phyloP scores from a whole-genome alignment of 2,113 vertebrate species.

The Pagrus major region DNA sequence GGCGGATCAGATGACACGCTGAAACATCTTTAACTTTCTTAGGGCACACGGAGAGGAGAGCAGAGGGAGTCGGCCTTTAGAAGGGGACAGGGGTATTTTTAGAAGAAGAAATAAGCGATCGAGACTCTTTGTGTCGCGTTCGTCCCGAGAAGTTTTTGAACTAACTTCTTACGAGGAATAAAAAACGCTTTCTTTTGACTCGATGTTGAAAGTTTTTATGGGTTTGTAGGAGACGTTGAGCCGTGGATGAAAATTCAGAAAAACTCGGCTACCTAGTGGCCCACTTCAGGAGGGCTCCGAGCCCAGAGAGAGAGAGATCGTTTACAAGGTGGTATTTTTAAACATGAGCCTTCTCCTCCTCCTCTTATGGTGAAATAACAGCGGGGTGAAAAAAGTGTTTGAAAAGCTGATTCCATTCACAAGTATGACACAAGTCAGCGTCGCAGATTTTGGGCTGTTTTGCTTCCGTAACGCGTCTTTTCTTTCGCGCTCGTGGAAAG shows the following conservation, averaged over 20 bases:
- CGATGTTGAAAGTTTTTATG: too few relatives aligned
- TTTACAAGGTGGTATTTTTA: conserved; percentile 82
- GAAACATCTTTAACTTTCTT: conserved; percentile 96
- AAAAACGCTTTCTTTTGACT: not conserved
- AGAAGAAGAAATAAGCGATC: conserved; percentile 79
- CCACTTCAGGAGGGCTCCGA: not conserved
- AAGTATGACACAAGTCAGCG: not conserved
- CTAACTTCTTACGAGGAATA: not conserved
- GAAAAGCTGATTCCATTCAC: conserved; percentile 37
- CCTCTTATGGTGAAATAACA: conserved; percentile 79
- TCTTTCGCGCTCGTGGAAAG: too few relatives aligned
- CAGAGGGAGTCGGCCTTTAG: conserved; percentile 79
- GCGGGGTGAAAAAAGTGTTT: conserved; percentile 41
- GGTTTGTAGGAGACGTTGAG: not conserved
- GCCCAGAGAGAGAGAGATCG: conserved; percentile 37
- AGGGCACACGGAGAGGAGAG: conserved; percentile 92
- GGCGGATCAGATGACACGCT: conserved; percentile 87
- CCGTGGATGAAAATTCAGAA: not conserved
- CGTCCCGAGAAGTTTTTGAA: conserved; percentile 72
- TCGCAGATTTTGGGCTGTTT: too few relatives aligned
- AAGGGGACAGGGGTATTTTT: conserved; percentile 89
- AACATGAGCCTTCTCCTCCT: conserved; percentile 61
- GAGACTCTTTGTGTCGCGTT: conserved; percentile 69
- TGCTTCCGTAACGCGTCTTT: too few relatives aligned
- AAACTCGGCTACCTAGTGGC: not conserved